Conservation (phyloP, 2,797 vertebrate genomes). For the Karalla daura region DNA sequence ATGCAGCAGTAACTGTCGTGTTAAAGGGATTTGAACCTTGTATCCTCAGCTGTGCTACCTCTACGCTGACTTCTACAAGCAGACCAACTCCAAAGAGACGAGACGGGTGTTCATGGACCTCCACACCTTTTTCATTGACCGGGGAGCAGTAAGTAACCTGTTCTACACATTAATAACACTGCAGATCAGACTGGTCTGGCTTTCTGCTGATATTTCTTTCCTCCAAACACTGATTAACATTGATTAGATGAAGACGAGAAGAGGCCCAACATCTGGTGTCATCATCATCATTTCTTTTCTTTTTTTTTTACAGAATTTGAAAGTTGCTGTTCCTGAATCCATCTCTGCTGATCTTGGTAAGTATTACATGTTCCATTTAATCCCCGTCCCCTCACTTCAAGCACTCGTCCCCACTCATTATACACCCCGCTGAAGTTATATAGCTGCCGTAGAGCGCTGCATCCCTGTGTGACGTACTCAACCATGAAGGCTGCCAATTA, state of each 20-base stretch:
- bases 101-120: conserved; percentile 94
- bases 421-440: neutral
- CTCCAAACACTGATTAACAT: neutral
- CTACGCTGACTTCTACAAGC: conserved; percentile 94
- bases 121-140: conserved; percentile 93
- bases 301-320: conserved; percentile 88
- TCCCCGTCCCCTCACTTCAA: conserved; percentile 4
- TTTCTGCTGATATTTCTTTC: too few species aligned
- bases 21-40: too few species aligned
- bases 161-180: neutral
- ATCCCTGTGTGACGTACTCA: too few species aligned
- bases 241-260: neutral
- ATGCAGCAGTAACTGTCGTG: too few species aligned
- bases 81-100: conserved; percentile 98
- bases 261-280: neutral
- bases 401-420: conserved; percentile 14
- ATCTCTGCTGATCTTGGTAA: conserved; percentile 94
- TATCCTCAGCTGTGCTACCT: conserved; percentile 95
- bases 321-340: conserved; percentile 94
- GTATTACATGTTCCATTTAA: conserved; percentile 38
- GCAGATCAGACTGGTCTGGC: neutral
- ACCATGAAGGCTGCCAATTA: conserved; percentile 8
- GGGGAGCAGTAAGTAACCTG: conserved; percentile 89
- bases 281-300: neutral
- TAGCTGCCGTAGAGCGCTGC: conserved; percentile 19